Base-by-base conservation (phyloP, 2,113 vertebrate species). In the Pithys albifrons region DNA sequence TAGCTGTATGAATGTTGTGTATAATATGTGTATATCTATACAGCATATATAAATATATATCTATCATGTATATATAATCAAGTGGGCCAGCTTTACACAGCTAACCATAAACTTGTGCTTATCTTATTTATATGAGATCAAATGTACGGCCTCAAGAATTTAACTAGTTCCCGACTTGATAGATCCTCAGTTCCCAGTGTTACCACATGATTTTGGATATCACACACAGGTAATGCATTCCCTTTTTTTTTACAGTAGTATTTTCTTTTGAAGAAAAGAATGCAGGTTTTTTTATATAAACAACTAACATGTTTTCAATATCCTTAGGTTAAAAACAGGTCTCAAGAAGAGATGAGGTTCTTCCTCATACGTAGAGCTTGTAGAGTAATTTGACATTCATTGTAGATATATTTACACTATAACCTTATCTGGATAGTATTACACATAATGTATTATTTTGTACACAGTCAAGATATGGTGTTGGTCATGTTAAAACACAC, bases 1-100 rank as follows among this genome's bases (percentile, higher is more conserved):
- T 89, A n/a, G 71, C 85, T 83, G 66, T 83, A 90, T 88, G 89
- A 96, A 95, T 85, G 66, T 91, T 84, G 58, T 85, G 43, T 93
- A 62, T 82, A 92, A 69, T 85, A 89, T 85, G 37, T 77, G 85
- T 87, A 61, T 89, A 94, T 35, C 87, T 96, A 90, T 96, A 82
- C 95, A 95, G 91, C 52, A 93, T 97, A 93, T 96, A 96, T 93
- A 97, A 95, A 97, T 97, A 97, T 97, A 95, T 92, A 89, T 97
- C 85, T 96, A 90, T 90, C 92, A 79, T 93, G 78, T 84, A 74
- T 73, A 70, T 91, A 94, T 95, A 96, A 93, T 95, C 91, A 93
- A 75, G 67, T 96, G 80, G 64, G 85, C 95, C 88, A 96, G 85
- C 89, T 96, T 97, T 91, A 95, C 70, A 80, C 28, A 95, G 57